Conservation (phyloP, 2,797 vertebrate species). For the Gymnoscopelus braueri region DNA sequence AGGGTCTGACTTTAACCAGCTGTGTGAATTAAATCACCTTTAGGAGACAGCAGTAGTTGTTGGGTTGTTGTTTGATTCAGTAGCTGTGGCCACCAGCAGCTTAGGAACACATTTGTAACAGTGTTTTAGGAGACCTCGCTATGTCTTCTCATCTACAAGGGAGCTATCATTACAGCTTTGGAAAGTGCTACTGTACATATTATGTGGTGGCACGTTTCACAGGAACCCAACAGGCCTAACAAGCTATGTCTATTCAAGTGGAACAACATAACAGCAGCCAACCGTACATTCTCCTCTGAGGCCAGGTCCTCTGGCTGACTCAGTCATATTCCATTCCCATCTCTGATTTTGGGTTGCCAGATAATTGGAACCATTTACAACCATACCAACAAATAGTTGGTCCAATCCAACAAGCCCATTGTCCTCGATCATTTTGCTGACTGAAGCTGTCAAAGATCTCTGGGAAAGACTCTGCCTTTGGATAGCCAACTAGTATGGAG, state of each 20-base stretch:
- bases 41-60: conserved; percentile 61
- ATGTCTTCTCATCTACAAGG: conserved; percentile 23
- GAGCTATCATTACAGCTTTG: conserved; percentile 46
- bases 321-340: conserved; percentile 25
- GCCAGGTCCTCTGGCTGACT: conserved; percentile 5
- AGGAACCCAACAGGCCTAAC: conserved; percentile 45
- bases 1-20: conserved; percentile 53
- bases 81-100: conserved; percentile 54
- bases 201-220: conserved; percentile 37
- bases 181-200: conserved; percentile 46
- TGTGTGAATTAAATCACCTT: conserved; percentile 43
- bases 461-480: too few species aligned
- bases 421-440: too few species aligned
- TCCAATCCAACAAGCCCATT: too few species aligned
- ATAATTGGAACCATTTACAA: conserved; percentile 13
- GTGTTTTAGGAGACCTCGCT: conserved; percentile 54
- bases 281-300: too few species aligned
- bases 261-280: background rate
- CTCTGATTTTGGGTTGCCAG: conserved; percentile 28
- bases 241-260: conserved; percentile 26
- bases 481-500: too few species aligned
- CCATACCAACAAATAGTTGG: too few species aligned
- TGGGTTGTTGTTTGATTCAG: conserved; percentile 44
- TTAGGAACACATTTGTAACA: conserved; percentile 48
- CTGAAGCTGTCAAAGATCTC: too few species aligned